Evolutionary conservation across 2,888 invertebrate species (phyloP).

Genomic region (Folsomia candida): DNA sequence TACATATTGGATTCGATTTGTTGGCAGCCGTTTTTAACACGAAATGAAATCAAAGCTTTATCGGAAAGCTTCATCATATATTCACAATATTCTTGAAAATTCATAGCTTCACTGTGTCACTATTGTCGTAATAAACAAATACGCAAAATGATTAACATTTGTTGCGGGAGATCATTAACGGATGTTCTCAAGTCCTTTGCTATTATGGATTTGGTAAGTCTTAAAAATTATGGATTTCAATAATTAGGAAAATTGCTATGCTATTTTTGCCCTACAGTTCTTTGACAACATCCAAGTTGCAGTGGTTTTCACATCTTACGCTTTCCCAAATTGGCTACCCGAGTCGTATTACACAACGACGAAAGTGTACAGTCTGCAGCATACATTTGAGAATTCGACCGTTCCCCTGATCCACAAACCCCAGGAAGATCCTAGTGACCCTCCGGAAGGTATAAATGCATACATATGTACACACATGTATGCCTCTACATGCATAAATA

Average conservation of each 20-base stretch:
- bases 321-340: constrained; percentile 32
- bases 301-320: constrained; percentile 33
- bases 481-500: no score
- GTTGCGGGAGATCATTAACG: constrained; percentile 36
- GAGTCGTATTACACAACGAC: constrained; percentile 28
- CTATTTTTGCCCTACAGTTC: constrained; percentile 23
- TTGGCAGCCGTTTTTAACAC: neutral
- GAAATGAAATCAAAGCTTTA: neutral
- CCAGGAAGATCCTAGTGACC: constrained; percentile 30
- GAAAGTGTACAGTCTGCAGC: constrained; percentile 24
- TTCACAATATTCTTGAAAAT: neutral
- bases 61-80: neutral
- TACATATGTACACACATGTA: no score
- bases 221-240: neutral
- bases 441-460: constrained; percentile 25
- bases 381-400: constrained; percentile 24
- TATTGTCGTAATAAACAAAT: neutral
- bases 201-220: constrained; percentile 39
- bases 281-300: constrained; percentile 43
- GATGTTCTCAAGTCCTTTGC: constrained; percentile 39
- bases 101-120: neutral
- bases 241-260: neutral
- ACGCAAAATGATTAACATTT: constrained; percentile 32
- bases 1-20: neutral
- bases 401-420: constrained; percentile 28